Evolutionary conservation across 1,140 invertebrate genomes (phyloP), one percentile per base, ranked within the genome.

Genomic region (Nephila pilipes): DNA sequence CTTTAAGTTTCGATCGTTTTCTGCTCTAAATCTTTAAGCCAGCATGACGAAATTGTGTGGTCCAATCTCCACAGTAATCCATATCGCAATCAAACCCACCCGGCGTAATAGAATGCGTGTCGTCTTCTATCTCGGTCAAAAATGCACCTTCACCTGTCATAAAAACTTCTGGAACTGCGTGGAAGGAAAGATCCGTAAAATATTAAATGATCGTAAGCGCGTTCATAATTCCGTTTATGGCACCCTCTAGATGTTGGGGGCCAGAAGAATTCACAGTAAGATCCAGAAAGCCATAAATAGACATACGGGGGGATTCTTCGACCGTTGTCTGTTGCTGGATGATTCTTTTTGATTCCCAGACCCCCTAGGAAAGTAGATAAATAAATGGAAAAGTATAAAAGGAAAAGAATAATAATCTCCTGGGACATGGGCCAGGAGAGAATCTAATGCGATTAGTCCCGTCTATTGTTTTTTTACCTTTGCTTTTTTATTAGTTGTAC

Each of bases 201-300:
- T 83, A 83, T 83, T 83, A 83, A 83, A 83, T 57, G 80, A 55
- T 83, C 80, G 80, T 83, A 83, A 83, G 80, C 80, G 80, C 46
- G 80, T 83, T 25, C 80, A 83, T 83, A 83, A n/a, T 55, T 83
- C 80, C 25, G 38, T 83, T 83, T 83, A 83, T 83, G 54, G 80
- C 80, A 57, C 80, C 54, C 29, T 20, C 32, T 25, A 38, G 80
- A 54, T 83, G 46, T 25, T 25, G 5, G 80, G 38, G 65, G 18
- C 65, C 29, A 32, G 25, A 75, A 29, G 65, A 75, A 32, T 29
- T 29, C 4, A 1, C 65, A 18, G 65, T 3, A 20, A 22, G 57
- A 6, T 18, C 20, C 57, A 20, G 20, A 58, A 22, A 75, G 29
- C 65, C 65, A 29, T 75, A 75, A 75, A 75, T 75, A 75, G 65